phyloP scores from a whole-genome alignment of 2,113 vertebrate genomes.

The Caranx melampygus region DNA sequence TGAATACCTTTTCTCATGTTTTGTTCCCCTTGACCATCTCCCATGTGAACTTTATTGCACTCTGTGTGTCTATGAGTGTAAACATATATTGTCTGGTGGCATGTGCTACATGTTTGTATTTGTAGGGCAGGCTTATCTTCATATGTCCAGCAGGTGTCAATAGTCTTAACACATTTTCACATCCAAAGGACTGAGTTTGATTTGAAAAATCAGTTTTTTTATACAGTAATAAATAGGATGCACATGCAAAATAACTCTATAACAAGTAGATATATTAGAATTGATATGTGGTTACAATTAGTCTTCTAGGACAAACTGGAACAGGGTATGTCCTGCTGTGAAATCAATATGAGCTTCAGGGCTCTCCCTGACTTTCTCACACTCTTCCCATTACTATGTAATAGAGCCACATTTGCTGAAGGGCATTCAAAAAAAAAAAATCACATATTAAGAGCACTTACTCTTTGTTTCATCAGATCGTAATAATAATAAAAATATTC shows the following conservation, averaged over 20 bases:
- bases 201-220: no score
- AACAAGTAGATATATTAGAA: not conserved
- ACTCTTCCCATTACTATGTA: not conserved
- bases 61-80: not conserved
- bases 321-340: not conserved
- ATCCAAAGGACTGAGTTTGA: not conserved
- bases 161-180: not conserved
- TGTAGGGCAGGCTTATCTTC: not conserved
- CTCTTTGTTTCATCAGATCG: not conserved
- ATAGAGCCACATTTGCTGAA: not conserved
- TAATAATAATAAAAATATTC: not conserved
- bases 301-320: not conserved
- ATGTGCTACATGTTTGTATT: not conserved
- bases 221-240: not conserved
- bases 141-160: not conserved
- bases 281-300: not conserved
- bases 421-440: not conserved
- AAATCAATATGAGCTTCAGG: slow-evolving; percentile 21
- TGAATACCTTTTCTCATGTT: not conserved
- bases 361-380: not conserved
- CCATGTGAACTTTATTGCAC: not conserved
- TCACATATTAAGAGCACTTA: not conserved
- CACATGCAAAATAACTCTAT: not conserved
- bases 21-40: not conserved
- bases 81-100: not conserved